Percentiles rank a stretch among this genome's conserved stretches.
Conservation (phyloP, 2,113 vertebrate species). For the Seriola quinqueradiata region DNA sequence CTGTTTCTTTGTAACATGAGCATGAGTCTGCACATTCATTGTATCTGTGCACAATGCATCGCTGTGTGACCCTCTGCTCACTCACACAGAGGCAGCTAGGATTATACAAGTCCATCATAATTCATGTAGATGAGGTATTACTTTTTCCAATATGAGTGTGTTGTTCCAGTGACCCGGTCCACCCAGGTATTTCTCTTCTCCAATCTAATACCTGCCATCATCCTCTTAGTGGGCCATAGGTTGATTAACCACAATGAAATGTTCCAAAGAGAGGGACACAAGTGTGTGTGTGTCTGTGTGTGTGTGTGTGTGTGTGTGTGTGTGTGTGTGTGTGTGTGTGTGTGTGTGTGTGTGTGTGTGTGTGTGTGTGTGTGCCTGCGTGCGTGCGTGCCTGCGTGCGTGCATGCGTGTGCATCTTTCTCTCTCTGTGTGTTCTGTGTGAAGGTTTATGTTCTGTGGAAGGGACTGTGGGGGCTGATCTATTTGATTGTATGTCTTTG, state of each 20-base stretch:
- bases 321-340: slow-evolving; percentile 1
- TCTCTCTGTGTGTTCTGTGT: not conserved
- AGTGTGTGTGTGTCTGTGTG: slow-evolving; percentile 16
- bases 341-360: not conserved
- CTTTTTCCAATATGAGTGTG: slow-evolving; percentile 59
- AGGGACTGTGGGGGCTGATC: not conserved
- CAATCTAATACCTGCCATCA: slow-evolving; percentile 64
- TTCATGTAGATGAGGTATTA: slow-evolving; percentile 61
- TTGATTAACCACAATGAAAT: slow-evolving; percentile 66
- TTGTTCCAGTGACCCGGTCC: slow-evolving; percentile 51
- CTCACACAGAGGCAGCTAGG: slow-evolving; percentile 26
- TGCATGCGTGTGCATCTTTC: no score
- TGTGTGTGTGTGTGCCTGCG: not conserved
- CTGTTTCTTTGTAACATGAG: slow-evolving; percentile 3
- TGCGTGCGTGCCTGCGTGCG: not conserved
- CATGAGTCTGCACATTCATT: not conserved
- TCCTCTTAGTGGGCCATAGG: slow-evolving; percentile 72
- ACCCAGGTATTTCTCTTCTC: slow-evolving; percentile 48
- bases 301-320: not conserved
- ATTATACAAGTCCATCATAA: slow-evolving; percentile 59
- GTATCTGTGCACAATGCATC: not conserved
- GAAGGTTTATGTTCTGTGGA: not conserved
- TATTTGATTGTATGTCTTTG: not conserved
- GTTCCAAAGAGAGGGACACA: slow-evolving; percentile 22
- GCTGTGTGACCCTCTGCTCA: slow-evolving; percentile 22